Evolutionary conservation across 2,888 invertebrate species (phyloP).

Genomic region (Thumatha senex): DNA sequence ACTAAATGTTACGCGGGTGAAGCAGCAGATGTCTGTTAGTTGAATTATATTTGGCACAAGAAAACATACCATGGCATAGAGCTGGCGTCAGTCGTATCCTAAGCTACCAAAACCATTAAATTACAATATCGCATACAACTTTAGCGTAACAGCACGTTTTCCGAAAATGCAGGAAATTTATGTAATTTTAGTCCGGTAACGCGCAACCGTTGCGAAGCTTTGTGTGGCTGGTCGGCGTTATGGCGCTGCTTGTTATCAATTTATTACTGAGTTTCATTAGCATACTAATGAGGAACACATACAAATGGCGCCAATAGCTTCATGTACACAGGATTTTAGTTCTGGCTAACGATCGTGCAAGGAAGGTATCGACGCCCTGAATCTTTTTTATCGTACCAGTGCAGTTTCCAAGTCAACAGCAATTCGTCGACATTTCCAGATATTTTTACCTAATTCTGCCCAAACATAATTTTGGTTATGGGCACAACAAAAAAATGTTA

Average conservation of each 20-base stretch:
- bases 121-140: conserved; percentile 11
- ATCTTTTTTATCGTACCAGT: neutral
- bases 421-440: too few species aligned
- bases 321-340: conserved; percentile 1
- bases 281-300: conserved; percentile 16
- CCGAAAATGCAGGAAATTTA: conserved; percentile 24
- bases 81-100: too few species aligned
- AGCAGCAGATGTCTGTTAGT: too few species aligned
- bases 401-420: too few species aligned
- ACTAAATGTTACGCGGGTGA: too few species aligned
- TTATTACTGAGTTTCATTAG: conserved; percentile 18
- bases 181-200: conserved; percentile 19
- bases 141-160: conserved; percentile 7
- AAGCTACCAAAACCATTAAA: conserved; percentile 2
- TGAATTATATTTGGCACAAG: too few species aligned
- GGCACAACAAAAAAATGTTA: too few species aligned
- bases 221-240: conserved; percentile 22
- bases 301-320: conserved; percentile 4
- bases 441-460: too few species aligned
- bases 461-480: too few species aligned
- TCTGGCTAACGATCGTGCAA: neutral
- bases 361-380: neutral
- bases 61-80: too few species aligned
- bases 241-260: conserved; percentile 26
- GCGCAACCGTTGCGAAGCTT: conserved; percentile 17